phyloP scores from a whole-genome alignment of 2,888 invertebrate genomes.

The Synanthedon myopaeformis region DNA sequence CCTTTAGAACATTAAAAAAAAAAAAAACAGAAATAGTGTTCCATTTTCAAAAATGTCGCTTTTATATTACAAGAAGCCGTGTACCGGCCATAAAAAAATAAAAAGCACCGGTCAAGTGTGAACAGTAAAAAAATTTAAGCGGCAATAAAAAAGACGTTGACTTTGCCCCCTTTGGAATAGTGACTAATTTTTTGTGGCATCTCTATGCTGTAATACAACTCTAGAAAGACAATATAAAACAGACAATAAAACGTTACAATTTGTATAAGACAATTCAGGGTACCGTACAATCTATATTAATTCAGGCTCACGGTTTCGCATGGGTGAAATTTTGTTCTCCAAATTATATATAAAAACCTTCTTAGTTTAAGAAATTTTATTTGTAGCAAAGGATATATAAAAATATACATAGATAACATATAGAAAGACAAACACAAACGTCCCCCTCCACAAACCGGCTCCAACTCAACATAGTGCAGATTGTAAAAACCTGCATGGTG shows the following conservation, averaged over 20 bases:
- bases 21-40: not conserved
- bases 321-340: no score
- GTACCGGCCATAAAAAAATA: constrained; percentile 15
- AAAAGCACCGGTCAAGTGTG: constrained; percentile 20
- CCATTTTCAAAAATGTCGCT: not conserved
- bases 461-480: no score
- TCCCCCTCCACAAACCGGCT: no score
- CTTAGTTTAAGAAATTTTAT: no score
- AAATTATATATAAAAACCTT: no score
- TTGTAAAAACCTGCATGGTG: no score
- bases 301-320: no score
- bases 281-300: no score
- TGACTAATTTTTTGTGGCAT: not conserved
- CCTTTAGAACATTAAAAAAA: not conserved
- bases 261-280: no score
- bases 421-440: no score
- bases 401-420: no score
- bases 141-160: constrained; percentile 17
- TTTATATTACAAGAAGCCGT: constrained; percentile 10
- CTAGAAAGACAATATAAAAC: constrained; percentile 16
- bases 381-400: no score
- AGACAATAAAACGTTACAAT: constrained; percentile 9
- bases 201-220: not conserved
- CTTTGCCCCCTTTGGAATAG: constrained; percentile 1
- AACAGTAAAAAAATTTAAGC: constrained; percentile 11